These are phyloP conservation scores for Drosophila flavopinicola DNA, from an alignment of 2,888 invertebrate genomes.

Conservation along the genomic window DNA sequence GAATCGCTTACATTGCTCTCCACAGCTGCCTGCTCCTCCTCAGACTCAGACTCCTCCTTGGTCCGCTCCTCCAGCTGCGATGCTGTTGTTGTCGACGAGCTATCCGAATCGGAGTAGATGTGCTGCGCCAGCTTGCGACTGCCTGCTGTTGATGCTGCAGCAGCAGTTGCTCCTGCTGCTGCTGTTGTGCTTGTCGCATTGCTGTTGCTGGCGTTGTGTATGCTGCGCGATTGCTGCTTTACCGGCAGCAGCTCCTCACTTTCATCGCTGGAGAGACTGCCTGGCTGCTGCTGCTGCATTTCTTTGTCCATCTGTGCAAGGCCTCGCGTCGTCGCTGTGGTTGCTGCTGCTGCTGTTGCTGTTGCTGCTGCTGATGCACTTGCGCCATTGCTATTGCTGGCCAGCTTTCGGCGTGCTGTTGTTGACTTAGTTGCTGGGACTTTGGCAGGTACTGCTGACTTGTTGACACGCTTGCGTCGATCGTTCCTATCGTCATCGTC, in stretches of 20 bases:
- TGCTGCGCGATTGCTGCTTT: conserved; percentile 58
- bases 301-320: conserved; percentile 89
- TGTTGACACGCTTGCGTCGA: conserved; percentile 40
- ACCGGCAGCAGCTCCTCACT: conserved; percentile 92
- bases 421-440: conserved; percentile 71
- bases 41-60: conserved; percentile 73
- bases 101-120: conserved; percentile 92
- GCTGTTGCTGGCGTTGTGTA: conserved; percentile 5
- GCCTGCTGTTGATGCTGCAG: conserved; percentile 4
- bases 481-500: conserved; percentile 17
- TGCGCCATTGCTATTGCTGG: conserved; percentile 34
- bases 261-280: conserved; percentile 91
- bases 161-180: conserved; percentile 7
- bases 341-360: conserved; percentile 25
- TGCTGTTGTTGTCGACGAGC: conserved; percentile 63
- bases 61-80: conserved; percentile 35
- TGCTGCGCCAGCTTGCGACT: conserved; percentile 87
- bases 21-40: conserved; percentile 84
- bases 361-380: conserved; percentile 16
- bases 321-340: conserved; percentile 85
- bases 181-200: conserved; percentile 4
- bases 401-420: conserved; percentile 41
- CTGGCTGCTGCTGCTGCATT: conserved; percentile 86
- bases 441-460: conserved; percentile 69
- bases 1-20: conserved; percentile 89